These are phyloP conservation scores for Paedocypris micromegethes DNA, from an alignment of 2,797 vertebrate species.

Conservation along the genomic window DNA sequence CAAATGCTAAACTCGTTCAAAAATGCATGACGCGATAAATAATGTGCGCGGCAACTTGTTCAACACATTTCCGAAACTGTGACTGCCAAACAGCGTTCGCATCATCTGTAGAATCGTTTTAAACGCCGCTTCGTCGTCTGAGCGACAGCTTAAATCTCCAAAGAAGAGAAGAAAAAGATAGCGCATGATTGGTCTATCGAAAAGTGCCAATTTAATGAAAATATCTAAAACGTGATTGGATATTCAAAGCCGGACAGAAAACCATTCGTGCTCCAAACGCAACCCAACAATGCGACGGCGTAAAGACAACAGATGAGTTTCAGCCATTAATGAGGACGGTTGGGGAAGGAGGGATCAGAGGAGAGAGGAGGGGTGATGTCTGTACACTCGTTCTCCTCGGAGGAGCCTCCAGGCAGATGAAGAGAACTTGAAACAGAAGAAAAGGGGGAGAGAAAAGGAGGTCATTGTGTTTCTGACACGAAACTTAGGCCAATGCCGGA, in stretches of 20 bases:
- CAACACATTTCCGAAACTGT: not conserved
- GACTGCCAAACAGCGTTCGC: constrained; percentile 21
- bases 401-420: constrained; percentile 41
- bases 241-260: too few species aligned
- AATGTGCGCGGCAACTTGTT: not conserved
- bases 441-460: constrained; percentile 35
- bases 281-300: not conserved
- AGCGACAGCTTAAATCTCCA: not conserved
- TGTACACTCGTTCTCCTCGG: constrained; percentile 38
- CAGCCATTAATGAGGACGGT: constrained; percentile 41
- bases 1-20: not conserved
- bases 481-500: constrained; percentile 41
- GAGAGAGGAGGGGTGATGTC: constrained; percentile 29
- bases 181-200: constrained; percentile 7
- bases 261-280: constrained; percentile 10
- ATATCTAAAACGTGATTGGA: too few species aligned
- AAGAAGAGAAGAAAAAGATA: not conserved
- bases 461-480: constrained; percentile 45
- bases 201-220: not conserved
- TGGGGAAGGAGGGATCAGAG: constrained; percentile 38
- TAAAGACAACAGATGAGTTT: constrained; percentile 34
- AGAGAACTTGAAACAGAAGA: constrained; percentile 34
- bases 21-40: not conserved
- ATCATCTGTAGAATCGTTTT: constrained; percentile 6
- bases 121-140: not conserved